Percentiles rank a stretch among this genome's conserved stretches.
phyloP scores from a whole-genome alignment of 2,797 vertebrate species.

The Enteromius trimaculatus region DNA sequence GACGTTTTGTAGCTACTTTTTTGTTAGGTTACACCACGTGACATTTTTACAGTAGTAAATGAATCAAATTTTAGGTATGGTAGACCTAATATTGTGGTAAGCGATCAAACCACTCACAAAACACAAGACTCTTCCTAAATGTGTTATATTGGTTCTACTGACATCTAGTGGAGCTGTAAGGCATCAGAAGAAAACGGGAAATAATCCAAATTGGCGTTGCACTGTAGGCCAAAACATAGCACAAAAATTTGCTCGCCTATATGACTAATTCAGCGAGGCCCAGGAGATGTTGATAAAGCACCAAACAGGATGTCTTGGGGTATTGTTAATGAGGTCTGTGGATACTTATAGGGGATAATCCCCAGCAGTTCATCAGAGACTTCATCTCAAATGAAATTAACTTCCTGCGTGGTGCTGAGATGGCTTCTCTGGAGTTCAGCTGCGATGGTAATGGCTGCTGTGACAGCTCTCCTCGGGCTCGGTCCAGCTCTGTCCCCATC shows the following conservation, averaged over 20 bases:
- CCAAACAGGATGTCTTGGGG: conserved; percentile 37
- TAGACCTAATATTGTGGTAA: not conserved
- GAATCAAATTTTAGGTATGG: not conserved
- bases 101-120: not conserved
- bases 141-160: conserved; percentile 51
- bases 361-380: conserved; percentile 59
- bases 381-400: conserved; percentile 65
- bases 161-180: conserved; percentile 58
- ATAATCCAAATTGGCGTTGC: not conserved
- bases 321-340: conserved; percentile 51
- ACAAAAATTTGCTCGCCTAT: conserved; percentile 10
- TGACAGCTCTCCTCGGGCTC: conserved; percentile 41
- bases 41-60: not conserved
- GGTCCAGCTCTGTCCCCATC: conserved; percentile 48
- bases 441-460: conserved; percentile 58
- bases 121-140: not conserved
- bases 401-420: conserved; percentile 53
- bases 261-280: conserved; percentile 20
- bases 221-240: conserved; percentile 17
- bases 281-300: conserved; percentile 42
- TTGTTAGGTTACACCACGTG: not conserved
- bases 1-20: not conserved
- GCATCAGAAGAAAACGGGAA: not conserved
- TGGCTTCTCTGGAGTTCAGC: conserved; percentile 53
- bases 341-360: conserved; percentile 58